Evolutionary conservation across 2,797 vertebrate genomes (phyloP).

Genomic region (Apodemus agrarius): DNA sequence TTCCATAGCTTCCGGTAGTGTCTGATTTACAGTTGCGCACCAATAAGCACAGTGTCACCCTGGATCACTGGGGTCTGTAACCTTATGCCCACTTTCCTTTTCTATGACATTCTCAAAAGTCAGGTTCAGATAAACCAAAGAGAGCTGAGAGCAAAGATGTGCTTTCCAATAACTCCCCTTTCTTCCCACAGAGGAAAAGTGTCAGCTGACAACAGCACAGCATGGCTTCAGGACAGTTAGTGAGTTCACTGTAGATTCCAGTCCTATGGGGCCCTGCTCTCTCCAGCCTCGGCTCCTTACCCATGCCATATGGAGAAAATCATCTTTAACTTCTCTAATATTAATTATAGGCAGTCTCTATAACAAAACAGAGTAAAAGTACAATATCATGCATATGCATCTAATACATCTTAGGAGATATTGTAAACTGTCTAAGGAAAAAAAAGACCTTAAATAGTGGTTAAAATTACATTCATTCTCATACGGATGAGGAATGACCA

Average conservation of each 20-base stretch:
- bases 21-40: background rate
- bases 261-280: background rate
- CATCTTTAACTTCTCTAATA: background rate
- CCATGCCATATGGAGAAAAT: background rate
- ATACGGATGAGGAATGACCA: too few species aligned
- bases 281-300: background rate
- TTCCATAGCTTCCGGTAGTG: background rate
- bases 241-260: fast-evolving
- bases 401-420: background rate
- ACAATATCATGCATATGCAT: background rate
- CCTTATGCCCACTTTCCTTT: background rate
- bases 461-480: background rate
- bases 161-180: background rate
- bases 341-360: background rate
- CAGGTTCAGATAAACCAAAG: background rate
- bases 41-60: too few species aligned
- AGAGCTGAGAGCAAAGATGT: background rate
- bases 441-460: background rate
- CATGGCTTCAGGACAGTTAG: background rate
- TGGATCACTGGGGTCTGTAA: background rate
- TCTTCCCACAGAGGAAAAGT: background rate
- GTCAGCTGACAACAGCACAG: fast-evolving
- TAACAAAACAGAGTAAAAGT: background rate
- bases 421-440: background rate
- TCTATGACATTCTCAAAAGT: background rate